Base-by-base conservation (phyloP, 1,140 invertebrate species). In the Helicoverpa zea region DNA sequence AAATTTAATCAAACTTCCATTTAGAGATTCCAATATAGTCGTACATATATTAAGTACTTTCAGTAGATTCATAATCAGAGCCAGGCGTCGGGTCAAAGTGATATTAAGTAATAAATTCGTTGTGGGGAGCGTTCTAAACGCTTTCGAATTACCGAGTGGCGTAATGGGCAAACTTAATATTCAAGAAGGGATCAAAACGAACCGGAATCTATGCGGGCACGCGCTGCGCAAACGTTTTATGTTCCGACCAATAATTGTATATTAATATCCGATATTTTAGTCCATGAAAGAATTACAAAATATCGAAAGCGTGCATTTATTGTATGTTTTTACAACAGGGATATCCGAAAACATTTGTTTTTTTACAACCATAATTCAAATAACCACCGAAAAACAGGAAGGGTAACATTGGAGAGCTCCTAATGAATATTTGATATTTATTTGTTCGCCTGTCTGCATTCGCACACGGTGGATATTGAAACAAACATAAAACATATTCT, bases 161-260 rank as follows among this genome's bases (percentile, higher is more conserved):
- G 87, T 92, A 92, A 93, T 91, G 89, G 87, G 73, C 84, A 83
- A 91, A 90, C 88, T 93, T 92, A 91, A 92, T 91, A 92, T 93
- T 93, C 91, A 90, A 84, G 84, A 87, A 89, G 84, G 88, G 90
- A 86, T 88, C 85, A 78, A 76, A 81, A 78, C 73, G 68, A 47
- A 64, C 81, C 83, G 30, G 58, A 72, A 61, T 72, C 81, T 78
- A 77, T 64, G 76, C 75, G 56, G 66, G 81, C 86, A 83, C 77
- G 68, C 83, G 83, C 81, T 80, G 52, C 70, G 64, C 61, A 43
- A 61, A 49, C 74, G 80, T 84, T 85, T 88, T 86, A 84, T 86
- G 63, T 83, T 56, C 49, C 18, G 7, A 76, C 73, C 82, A 75
- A 81, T 86, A 84, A 83, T 68, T 66, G 54, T 68, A 70, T 56